These are phyloP conservation scores for Meloidogyne floridensis DNA, from an alignment of 1,140 invertebrate species.

Conservation along the genomic window DNA sequence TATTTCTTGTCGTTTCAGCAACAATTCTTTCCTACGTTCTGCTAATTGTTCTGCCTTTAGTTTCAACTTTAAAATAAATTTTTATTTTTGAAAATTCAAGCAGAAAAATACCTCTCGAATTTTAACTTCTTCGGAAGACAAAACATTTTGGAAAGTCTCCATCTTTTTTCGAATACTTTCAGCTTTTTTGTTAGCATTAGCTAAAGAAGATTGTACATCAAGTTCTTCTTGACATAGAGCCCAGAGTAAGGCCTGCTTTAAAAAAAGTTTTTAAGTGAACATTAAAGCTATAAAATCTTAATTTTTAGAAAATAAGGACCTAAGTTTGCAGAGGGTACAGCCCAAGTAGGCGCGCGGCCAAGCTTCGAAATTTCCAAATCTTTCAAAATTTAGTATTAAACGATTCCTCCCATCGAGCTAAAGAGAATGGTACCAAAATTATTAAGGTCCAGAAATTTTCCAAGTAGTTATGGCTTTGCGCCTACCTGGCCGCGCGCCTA, in stretches of 20 bases:
- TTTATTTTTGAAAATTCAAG: background rate
- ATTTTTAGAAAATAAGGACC: background rate
- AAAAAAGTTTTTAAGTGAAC: constrained; percentile 1
- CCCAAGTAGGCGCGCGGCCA: no score
- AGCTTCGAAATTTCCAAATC: no score
- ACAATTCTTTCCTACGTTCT: background rate
- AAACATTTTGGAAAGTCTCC: background rate
- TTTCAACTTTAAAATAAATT: background rate
- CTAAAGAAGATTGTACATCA: background rate
- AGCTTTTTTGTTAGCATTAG: constrained; percentile 6
- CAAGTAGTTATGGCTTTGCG: no score
- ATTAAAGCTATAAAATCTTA: background rate
- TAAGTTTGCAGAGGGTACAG: no score
- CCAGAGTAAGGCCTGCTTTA: background rate
- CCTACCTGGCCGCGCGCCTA: no score
- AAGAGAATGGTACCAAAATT: no score
- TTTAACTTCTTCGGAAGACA: background rate
- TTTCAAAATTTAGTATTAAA: no score
- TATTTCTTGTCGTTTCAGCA: background rate
- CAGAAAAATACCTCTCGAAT: background rate
- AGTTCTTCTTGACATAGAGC: background rate
- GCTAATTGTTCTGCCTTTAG: background rate
- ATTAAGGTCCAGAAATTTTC: no score
- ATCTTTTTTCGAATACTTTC: background rate
- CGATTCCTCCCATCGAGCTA: no score